These are phyloP conservation scores for Trachurus trachurus DNA, from an alignment of 2,797 vertebrate genomes.

Conservation along the genomic window DNA sequence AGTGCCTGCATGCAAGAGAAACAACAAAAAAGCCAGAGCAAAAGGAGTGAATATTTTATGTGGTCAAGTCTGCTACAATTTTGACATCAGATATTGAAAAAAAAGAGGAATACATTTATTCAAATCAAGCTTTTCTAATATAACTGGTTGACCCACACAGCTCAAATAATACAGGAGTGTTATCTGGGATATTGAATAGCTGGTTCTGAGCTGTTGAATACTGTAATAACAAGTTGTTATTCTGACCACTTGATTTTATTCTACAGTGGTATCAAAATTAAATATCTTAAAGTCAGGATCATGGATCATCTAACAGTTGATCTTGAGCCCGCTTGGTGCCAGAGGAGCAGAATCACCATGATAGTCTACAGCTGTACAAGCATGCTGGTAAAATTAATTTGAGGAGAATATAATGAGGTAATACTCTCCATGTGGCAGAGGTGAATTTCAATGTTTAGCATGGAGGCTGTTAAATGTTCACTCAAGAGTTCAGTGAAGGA, in stretches of 20 bases:
- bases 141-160: neutral
- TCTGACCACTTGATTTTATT: neutral
- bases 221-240: neutral
- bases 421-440: neutral
- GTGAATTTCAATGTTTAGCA: neutral
- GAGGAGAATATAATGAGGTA: neutral
- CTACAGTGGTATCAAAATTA: neutral
- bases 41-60: neutral
- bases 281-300: neutral
- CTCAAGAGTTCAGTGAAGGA: neutral
- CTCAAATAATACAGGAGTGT: neutral
- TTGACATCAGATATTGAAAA: neutral
- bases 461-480: neutral
- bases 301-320: neutral
- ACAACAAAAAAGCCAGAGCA: constrained; percentile 2
- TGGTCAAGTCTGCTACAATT: fast-evolving
- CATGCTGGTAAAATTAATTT: neutral
- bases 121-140: neutral
- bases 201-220: neutral
- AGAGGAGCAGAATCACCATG: neutral
- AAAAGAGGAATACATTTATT: neutral
- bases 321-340: neutral
- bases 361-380: neutral
- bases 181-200: neutral
- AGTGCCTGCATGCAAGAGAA: constrained; percentile 81